Conservation (phyloP, 2,797 vertebrate species). For the Rhinogobio ventralis region DNA sequence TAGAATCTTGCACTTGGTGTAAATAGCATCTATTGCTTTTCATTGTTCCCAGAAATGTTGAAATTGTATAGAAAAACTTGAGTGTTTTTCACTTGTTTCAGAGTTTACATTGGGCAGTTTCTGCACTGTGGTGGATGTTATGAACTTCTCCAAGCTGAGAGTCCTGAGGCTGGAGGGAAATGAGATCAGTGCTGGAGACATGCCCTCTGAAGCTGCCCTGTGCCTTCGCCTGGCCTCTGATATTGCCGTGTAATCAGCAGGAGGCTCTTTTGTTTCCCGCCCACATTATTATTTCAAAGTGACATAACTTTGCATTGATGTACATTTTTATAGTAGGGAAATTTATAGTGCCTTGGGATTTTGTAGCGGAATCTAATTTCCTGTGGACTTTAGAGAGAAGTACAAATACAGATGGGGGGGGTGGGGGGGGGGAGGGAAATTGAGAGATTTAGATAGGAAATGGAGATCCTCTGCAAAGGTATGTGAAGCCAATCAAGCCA, state of each 20-base stretch:
- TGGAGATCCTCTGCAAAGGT: constrained; percentile 33
- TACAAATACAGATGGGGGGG: constrained; percentile 22
- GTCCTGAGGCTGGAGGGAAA: constrained; percentile 94
- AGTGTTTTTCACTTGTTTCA: constrained; percentile 60
- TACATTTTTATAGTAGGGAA: constrained; percentile 26
- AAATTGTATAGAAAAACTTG: neutral
- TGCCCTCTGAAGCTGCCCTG: constrained; percentile 84
- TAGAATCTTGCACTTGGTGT: too few relatives aligned
- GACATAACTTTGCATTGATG: constrained; percentile 6
- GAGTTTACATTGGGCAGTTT: constrained; percentile 96
- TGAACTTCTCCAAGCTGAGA: constrained; percentile 91
- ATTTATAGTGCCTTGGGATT: neutral
- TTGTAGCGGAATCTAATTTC: constrained; percentile 40
- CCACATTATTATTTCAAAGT: constrained; percentile 7
- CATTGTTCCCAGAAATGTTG: neutral
- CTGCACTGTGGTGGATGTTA: constrained; percentile 87
- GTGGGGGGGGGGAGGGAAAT: neutral
- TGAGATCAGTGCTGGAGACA: constrained; percentile 80
- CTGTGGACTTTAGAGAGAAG: constrained; percentile 25
- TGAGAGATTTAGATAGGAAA: constrained; percentile 43
- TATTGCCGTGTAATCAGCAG: constrained; percentile 83
- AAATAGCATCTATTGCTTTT: neutral
- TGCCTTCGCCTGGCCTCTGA: constrained; percentile 87
- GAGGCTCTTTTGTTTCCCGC: constrained; percentile 26
- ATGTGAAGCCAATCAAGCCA: constrained; percentile 9